phyloP scores from a whole-genome alignment of 1,140 invertebrate genomes.

The Pararge aegeria region DNA sequence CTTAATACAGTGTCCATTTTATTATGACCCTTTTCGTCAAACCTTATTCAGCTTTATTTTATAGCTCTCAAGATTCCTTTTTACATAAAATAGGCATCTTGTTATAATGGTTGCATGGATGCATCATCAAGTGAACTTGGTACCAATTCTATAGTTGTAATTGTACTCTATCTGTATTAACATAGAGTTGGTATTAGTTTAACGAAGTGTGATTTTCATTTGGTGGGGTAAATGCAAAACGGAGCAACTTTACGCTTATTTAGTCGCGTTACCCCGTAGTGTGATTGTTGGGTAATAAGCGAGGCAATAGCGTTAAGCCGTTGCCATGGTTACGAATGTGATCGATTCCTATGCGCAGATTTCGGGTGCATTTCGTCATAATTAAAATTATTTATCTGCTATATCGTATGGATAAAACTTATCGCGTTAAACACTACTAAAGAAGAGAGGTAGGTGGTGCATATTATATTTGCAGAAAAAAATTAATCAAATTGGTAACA shows the following conservation, averaged over 20 bases:
- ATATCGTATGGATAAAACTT: too few relatives aligned
- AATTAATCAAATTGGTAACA: too few relatives aligned
- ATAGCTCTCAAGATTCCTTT: background rate
- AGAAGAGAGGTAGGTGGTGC: too few relatives aligned
- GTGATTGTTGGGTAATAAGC: slow-evolving; percentile 43
- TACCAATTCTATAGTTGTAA: background rate
- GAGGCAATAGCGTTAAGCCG: slow-evolving; percentile 31
- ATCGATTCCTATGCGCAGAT: slow-evolving; percentile 3
- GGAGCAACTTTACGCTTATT: slow-evolving; percentile 44
- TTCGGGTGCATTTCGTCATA: too few relatives aligned
- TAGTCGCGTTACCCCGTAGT: slow-evolving; percentile 39
- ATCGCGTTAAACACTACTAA: too few relatives aligned
- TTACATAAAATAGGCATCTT: slow-evolving; percentile 2
- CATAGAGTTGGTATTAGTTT: slow-evolving; percentile 22
- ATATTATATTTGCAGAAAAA: too few relatives aligned
- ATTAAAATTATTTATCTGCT: too few relatives aligned
- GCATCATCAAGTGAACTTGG: slow-evolving; percentile 33
- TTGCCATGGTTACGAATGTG: slow-evolving; percentile 29
- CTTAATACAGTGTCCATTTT: slow-evolving; percentile 39
- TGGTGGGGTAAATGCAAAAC: slow-evolving; percentile 33
- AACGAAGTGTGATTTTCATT: background rate
- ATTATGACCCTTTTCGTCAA: slow-evolving; percentile 11
- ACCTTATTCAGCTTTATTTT: slow-evolving; percentile 18
- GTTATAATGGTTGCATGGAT: slow-evolving; percentile 20
- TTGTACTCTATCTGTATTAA: slow-evolving; percentile 11